phyloP scores from a whole-genome alignment of 2,113 vertebrate species.

The Oreocharis arfaki region DNA sequence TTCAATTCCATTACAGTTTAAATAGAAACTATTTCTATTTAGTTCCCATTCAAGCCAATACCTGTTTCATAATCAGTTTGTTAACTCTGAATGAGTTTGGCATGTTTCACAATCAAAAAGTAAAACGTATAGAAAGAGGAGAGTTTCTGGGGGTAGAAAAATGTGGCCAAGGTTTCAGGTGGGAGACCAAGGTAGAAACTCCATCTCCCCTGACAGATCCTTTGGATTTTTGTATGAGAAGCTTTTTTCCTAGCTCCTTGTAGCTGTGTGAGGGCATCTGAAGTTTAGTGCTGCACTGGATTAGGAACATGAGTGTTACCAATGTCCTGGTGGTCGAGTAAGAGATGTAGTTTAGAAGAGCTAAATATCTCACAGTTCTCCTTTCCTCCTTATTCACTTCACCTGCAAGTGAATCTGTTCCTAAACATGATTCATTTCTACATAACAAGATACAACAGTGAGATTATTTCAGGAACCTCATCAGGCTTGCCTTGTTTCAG shows the following conservation, averaged over 20 bases:
- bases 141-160: background rate
- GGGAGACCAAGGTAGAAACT: background rate
- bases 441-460: slow-evolving; percentile 39
- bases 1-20: background rate
- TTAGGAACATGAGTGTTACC: background rate
- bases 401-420: slow-evolving; percentile 1
- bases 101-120: background rate
- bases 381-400: background rate
- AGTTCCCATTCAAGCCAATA: background rate
- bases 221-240: background rate
- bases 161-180: background rate
- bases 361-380: background rate
- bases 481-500: background rate
- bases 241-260: background rate
- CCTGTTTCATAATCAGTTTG: background rate
- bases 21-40: background rate
- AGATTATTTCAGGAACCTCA: slow-evolving; percentile 40
- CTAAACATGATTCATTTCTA: slow-evolving; percentile 52
- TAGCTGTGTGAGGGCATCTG: background rate
- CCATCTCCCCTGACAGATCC: background rate
- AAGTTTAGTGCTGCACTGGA: background rate
- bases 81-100: background rate
- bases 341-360: background rate
- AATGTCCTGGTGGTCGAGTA: background rate
- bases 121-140: background rate